A percentile compares a stretch with the other conserved stretches of the same genome.
Conservation (phyloP, 64 coral and sea anemone species). For the Platygyra sinensis region DNA sequence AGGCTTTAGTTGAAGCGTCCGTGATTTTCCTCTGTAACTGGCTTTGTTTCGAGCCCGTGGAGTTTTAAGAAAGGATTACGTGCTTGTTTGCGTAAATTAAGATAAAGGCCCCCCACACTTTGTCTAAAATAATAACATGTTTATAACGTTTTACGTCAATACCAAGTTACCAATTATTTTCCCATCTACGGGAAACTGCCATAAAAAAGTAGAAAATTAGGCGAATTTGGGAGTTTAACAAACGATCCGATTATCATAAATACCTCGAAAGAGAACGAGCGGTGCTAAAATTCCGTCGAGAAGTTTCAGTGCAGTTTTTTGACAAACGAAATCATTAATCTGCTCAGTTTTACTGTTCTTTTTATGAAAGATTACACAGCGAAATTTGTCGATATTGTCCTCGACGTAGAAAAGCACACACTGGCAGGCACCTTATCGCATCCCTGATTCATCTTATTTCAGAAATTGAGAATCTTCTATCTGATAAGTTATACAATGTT, state of each 20-base stretch:
- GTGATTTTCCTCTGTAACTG: not conserved
- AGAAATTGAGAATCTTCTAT: not conserved
- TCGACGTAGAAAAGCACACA: not conserved
- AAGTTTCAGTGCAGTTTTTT: not conserved
- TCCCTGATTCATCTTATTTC: not conserved
- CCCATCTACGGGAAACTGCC: not conserved
- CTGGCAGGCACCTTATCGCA: not conserved
- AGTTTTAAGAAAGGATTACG: constrained; percentile 16
- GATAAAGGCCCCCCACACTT: constrained; percentile 15
- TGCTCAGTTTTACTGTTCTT: not conserved
- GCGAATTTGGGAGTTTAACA: not conserved
- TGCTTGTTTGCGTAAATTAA: constrained; percentile 15
- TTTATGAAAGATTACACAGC: not conserved
- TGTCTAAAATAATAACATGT: constrained; percentile 23
- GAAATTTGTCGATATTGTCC: not conserved
- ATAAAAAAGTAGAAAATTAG: not conserved
- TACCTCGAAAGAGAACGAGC: too few relatives aligned
- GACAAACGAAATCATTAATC: not conserved
- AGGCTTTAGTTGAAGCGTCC: not conserved
- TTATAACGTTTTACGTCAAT: not conserved
- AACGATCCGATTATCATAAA: not conserved
- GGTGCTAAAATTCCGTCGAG: not conserved
- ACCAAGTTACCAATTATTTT: not conserved
- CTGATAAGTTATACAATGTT: not conserved
- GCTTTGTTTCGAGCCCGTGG: not conserved